Conservation (phyloP, 2,888 invertebrate genomes). For the Plebejus anna region DNA sequence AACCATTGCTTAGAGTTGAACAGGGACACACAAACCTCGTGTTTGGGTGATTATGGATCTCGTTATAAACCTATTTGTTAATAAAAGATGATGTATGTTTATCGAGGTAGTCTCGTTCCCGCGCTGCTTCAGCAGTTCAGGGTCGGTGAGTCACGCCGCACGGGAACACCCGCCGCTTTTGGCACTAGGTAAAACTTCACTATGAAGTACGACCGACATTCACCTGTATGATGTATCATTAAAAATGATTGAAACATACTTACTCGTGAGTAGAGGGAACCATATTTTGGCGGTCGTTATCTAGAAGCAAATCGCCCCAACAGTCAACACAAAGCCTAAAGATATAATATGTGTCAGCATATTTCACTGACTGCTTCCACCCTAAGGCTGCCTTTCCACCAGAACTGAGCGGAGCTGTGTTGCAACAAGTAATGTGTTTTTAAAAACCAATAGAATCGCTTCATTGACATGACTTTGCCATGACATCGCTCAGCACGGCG, state of each 20-base stretch:
- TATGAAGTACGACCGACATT: conserved; percentile 31
- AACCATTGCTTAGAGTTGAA: no score
- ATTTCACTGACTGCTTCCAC: no score
- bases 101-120: conserved; percentile 48
- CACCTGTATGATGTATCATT: conserved; percentile 3
- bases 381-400: no score
- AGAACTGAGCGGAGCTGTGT: no score
- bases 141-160: conserved; percentile 63
- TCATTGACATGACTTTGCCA: no score
- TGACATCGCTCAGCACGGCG: no score
- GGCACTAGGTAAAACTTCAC: conserved; percentile 48
- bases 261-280: not conserved
- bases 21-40: not conserved
- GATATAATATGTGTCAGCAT: not conserved
- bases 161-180: conserved; percentile 68
- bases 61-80: not conserved
- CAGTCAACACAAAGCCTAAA: not conserved
- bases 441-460: no score
- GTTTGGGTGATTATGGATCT: not conserved
- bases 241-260: not conserved
- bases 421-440: no score
- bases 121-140: conserved; percentile 57
- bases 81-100: not conserved
- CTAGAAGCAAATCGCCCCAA: not conserved
- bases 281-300: not conserved